phyloP scores from a whole-genome alignment of 2,888 invertebrate genomes.

The Embidobia sp. region DNA sequence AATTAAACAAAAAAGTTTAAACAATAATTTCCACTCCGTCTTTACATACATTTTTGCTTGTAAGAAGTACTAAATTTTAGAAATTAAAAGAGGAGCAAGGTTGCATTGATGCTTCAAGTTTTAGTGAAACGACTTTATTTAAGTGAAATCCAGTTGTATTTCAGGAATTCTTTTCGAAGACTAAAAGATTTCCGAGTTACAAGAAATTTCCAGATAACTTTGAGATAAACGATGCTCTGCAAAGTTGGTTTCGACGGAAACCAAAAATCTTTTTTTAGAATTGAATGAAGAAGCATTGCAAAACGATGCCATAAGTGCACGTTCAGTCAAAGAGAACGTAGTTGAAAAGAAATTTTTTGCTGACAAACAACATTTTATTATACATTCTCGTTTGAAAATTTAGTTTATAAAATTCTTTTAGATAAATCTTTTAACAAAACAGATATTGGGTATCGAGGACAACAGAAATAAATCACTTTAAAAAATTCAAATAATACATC shows the following conservation, averaged over 20 bases:
- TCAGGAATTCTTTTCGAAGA: constrained; percentile 3
- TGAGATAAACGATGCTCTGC: constrained; percentile 33
- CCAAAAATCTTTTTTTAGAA: constrained; percentile 36
- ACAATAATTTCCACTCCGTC: too few species aligned
- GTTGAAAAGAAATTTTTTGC: constrained; percentile 28
- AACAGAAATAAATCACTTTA: too few species aligned
- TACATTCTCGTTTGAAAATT: constrained; percentile 9
- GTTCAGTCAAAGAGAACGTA: constrained; percentile 19
- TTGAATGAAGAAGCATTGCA: constrained; percentile 26
- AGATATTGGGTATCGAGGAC: too few species aligned
- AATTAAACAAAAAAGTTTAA: too few species aligned
- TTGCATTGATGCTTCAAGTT: background rate
- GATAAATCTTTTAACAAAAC: background rate
- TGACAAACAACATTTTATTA: constrained; percentile 16
- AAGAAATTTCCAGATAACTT: constrained; percentile 35
- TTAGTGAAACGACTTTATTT: constrained; percentile 7
- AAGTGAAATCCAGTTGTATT: constrained; percentile 2
- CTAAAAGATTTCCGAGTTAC: constrained; percentile 16
- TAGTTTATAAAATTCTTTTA: constrained; percentile 1
- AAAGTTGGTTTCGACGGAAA: constrained; percentile 34
- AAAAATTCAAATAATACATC: too few species aligned
- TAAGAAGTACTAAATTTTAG: too few species aligned
- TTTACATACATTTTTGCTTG: too few species aligned
- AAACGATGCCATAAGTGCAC: constrained; percentile 18
- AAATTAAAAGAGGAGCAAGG: too few species aligned